These are phyloP conservation scores for Chinchilla lanigera DNA, from an alignment of 2,113 vertebrate genomes.

Conservation along the genomic window DNA sequence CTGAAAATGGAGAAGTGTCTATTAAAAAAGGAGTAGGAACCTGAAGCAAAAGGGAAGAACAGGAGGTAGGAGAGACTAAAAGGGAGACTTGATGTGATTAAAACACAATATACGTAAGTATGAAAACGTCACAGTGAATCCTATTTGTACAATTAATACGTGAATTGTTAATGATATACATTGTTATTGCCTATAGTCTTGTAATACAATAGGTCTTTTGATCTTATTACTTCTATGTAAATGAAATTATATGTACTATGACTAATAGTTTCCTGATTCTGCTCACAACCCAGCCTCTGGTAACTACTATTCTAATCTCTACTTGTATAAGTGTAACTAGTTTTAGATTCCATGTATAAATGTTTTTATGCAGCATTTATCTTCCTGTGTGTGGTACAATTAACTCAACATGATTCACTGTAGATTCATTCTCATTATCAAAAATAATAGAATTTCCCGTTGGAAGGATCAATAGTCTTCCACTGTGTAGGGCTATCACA, in stretches of 20 bases:
- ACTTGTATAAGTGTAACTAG: neutral
- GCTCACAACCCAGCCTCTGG: neutral
- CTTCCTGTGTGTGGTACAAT: neutral
- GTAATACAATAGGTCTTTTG: neutral
- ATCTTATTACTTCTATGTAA: neutral
- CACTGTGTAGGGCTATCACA: neutral
- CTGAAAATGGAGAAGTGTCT: neutral
- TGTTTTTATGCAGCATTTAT: neutral
- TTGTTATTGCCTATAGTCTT: neutral
- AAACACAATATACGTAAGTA: neutral
- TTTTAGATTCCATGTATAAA: neutral
- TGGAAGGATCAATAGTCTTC: neutral
- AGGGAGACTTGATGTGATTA: neutral
- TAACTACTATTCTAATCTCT: neutral
- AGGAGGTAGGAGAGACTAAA: neutral
- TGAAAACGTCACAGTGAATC: neutral
- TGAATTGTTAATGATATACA: neutral
- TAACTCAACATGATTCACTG: neutral
- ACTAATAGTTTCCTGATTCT: neutral
- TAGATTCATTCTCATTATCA: neutral
- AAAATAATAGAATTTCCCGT: neutral
- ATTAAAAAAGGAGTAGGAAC: neutral
- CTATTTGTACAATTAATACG: neutral
- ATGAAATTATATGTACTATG: neutral
- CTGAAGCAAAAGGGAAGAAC: neutral